A percentile compares a stretch with the other conserved stretches of the same genome.
phyloP scores from a whole-genome alignment of 2,113 vertebrate genomes.

The Equus przewalskii region DNA sequence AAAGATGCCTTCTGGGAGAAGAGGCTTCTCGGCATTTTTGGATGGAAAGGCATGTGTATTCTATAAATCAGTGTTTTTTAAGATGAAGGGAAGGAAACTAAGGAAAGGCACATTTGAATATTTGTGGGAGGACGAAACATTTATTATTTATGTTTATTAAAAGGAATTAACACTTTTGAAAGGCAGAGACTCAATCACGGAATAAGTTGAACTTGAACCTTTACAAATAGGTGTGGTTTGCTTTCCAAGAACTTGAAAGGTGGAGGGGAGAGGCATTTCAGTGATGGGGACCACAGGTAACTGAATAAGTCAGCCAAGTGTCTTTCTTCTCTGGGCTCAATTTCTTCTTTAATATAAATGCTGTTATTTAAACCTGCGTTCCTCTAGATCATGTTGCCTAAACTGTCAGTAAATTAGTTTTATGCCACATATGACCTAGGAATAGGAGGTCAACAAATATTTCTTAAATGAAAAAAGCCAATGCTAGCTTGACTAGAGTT shows the following conservation, averaged over 20 bases:
- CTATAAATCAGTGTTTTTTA: background rate
- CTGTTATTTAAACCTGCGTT: slow-evolving; percentile 43
- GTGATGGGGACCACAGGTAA: background rate
- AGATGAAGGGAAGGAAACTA: background rate
- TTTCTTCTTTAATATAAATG: slow-evolving; percentile 17
- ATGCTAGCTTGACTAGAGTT: background rate
- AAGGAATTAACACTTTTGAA: background rate
- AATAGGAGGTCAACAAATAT: slow-evolving; percentile 7
- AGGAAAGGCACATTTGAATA: background rate
- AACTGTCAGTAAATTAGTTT: background rate
- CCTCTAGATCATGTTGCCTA: background rate
- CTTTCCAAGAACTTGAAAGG: background rate
- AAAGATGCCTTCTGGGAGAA: background rate
- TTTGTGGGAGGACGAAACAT: background rate
- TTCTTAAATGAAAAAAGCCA: slow-evolving; percentile 6
- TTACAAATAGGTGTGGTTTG: background rate
- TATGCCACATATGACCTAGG: background rate
- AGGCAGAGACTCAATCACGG: background rate
- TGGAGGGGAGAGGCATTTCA: background rate
- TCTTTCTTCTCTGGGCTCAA: background rate
- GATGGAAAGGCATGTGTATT: background rate
- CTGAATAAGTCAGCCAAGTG: rapidly evolving
- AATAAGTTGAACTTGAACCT: background rate
- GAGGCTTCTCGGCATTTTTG: background rate
- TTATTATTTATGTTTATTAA: background rate